A percentile compares a stretch with the other conserved stretches of the same genome.
These are phyloP conservation scores for Myiagra hebetior DNA, from an alignment of 2,113 vertebrate genomes.

Conservation along the genomic window DNA sequence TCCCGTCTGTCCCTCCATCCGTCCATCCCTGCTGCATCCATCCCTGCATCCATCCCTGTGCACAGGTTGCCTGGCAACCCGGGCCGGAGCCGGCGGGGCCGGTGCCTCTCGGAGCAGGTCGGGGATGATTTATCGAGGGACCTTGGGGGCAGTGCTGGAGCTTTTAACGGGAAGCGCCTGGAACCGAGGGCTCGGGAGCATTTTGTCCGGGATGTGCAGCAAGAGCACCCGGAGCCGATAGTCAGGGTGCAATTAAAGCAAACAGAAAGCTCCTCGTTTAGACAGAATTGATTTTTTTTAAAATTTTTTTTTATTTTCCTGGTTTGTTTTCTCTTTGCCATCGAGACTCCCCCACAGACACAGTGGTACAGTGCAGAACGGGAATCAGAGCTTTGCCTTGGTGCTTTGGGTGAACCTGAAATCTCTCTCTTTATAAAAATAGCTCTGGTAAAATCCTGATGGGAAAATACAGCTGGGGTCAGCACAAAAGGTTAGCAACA, in stretches of 20 bases:
- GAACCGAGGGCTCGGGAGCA: not conserved
- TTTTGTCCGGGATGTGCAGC: not conserved
- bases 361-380: not conserved
- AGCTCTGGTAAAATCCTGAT: not conserved
- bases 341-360: not conserved
- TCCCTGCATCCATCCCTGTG: constrained; percentile 66
- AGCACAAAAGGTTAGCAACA: not conserved
- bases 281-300: not conserved
- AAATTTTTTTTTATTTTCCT: not conserved
- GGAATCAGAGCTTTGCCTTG: not conserved
- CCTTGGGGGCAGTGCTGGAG: constrained; percentile 82
- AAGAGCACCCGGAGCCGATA: not conserved
- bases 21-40: not conserved
- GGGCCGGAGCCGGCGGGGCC: constrained; percentile 82
- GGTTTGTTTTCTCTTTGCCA: not conserved
- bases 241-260: not conserved
- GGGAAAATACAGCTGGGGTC: not conserved
- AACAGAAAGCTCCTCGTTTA: not conserved
- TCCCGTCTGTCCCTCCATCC: constrained; percentile 12
- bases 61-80: constrained; percentile 88
- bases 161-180: constrained; percentile 75
- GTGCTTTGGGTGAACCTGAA: not conserved
- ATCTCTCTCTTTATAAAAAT: not conserved
- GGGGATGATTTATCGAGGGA: constrained; percentile 77
- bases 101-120: constrained; percentile 84